Evolutionary conservation across 2,113 vertebrate species (phyloP), one percentile per base, ranked within the genome.

Genomic region (Nothoprocta pentlandii): DNA sequence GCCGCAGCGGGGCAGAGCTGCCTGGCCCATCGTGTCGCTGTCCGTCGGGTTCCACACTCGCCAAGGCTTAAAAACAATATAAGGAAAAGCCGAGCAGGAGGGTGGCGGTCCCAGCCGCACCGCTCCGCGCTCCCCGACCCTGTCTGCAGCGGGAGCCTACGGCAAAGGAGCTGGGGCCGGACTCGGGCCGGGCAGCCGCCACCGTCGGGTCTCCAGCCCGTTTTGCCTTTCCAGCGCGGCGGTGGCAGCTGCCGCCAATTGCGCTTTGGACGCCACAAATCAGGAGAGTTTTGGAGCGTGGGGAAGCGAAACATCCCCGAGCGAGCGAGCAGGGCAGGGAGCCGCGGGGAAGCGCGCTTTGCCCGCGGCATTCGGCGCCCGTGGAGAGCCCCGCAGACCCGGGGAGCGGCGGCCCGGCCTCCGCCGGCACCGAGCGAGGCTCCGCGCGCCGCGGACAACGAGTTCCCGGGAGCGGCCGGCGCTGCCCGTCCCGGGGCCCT

Each of bases 41-140:
- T 98, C 97, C 98, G 98, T 97, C 96, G 97, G 97, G 97, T 97
- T 96, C 98, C 97, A 97, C 97, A 97, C 97, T 91, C 76, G 42
- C 49, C 16, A 16, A 16, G 1, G 83, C 95, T 97, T 87, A 69
- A 87, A 96, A 94, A 85, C 7, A 21, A 51, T 53, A 8, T 23
- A 86, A 68, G 23, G 82, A 34, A 5, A 6, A 42, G 2, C 6
- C 1, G 26, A 9, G 22, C 4, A 36, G 26, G 46, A 12, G 36
- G 17, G 98, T 98, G 93, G 98, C 98, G 96, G 98, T 98, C 32
- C 91, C 98, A 8, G 98, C 98, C 25, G 83, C 98, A 81, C 96
- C 98, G 94, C 97, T 98, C 10, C 98, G 98, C 90, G 98, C 97
- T 53, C 98, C 98, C 47, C 26, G 26, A 26, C 14, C 53, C 53